These are phyloP conservation scores for Sycophaga agraensis DNA, from an alignment of 1,140 invertebrate species.

Conservation along the genomic window DNA sequence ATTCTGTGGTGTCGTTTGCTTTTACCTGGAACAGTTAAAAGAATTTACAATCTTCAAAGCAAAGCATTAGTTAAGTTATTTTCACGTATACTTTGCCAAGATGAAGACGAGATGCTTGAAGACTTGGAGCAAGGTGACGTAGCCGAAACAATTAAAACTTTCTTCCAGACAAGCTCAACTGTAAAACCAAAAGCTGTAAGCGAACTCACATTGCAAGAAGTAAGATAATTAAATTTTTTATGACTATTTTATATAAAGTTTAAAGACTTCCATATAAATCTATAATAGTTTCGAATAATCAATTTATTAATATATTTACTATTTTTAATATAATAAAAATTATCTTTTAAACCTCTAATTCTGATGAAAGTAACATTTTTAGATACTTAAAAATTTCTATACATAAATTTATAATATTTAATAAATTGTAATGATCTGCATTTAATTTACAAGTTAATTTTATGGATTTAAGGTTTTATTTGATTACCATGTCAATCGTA, in stretches of 20 bases:
- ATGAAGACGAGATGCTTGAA: conserved; percentile 80
- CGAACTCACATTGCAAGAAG: conserved; percentile 72
- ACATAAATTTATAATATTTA: too few species aligned
- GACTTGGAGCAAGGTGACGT: conserved; percentile 88
- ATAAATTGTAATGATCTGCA: too few species aligned
- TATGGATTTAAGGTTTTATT: too few species aligned
- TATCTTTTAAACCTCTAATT: too few species aligned
- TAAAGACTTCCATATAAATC: neutral
- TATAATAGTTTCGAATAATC: neutral
- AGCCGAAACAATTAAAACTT: conserved; percentile 80
- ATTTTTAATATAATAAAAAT: neutral
- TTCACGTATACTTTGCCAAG: conserved; percentile 73
- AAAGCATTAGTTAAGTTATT: conserved; percentile 90
- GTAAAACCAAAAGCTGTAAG: conserved; percentile 69
- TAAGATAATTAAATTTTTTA: conserved; percentile 35
- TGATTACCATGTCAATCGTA: too few species aligned
- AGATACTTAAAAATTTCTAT: too few species aligned
- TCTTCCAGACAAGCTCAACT: conserved; percentile 70
- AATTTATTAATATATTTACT: neutral
- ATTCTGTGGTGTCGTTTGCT: conserved; percentile 81
- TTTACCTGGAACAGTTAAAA: conserved; percentile 79
- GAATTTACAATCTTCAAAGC: conserved; percentile 89
- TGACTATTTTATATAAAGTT: neutral
- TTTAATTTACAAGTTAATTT: too few species aligned
- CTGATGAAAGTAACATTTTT: too few species aligned